Evolutionary conservation across 2,113 vertebrate genomes (phyloP), one percentile per base, ranked within the genome.

Genomic region (Sterna hirundo): DNA sequence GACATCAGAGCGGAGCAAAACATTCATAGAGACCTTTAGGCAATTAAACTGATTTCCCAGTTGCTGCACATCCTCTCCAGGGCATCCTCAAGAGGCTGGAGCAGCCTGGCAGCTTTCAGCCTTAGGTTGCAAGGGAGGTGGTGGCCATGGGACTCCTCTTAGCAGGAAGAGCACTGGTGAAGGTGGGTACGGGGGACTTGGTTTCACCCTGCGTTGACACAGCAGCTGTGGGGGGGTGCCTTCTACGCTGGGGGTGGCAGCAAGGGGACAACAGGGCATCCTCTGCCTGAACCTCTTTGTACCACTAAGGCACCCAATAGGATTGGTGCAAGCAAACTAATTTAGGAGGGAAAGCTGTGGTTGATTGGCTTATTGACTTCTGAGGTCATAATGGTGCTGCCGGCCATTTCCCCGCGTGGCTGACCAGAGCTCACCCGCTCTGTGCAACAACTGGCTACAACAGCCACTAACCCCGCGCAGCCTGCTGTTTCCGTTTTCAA

Each of bases 81-180:
- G 36, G 27, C 52, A 69, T 52, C 15, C 23, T 72, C 19, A 82
- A 54, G 54, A 77, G 32, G 30, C 30, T 60, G 38, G 27, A 88
- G 64, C 30, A 71, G 29, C 22, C 38, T 51, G 32, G 42, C 30
- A 76, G 26, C n/a, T 82, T 93, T 61, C 38, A 90, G 68, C 18
- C 54, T 64, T 62, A 42, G 26, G 26, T 12, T 54, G 47, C 58
- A 44, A 64, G 42, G 54, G 38, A 86, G 30, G 13, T 46, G n/a
- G 16, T 61, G 46, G 81, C 66, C n/a, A 11, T 5, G n/a, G 44
- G n/a, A 9, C 10, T 70, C 10, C 18, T n/a, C 55, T 55, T 44
- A 22, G 32, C 0, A 0, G 23, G 30, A 83, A 46, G 5, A 70
- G 16, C 1, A 0, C 0, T 4, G n/a, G n/a, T 34, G 32, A 80